Percentiles rank a stretch among this genome's conserved stretches.
Evolutionary conservation across 2,888 invertebrate species (phyloP).

Genomic region (Tanaodytes sp.): DNA sequence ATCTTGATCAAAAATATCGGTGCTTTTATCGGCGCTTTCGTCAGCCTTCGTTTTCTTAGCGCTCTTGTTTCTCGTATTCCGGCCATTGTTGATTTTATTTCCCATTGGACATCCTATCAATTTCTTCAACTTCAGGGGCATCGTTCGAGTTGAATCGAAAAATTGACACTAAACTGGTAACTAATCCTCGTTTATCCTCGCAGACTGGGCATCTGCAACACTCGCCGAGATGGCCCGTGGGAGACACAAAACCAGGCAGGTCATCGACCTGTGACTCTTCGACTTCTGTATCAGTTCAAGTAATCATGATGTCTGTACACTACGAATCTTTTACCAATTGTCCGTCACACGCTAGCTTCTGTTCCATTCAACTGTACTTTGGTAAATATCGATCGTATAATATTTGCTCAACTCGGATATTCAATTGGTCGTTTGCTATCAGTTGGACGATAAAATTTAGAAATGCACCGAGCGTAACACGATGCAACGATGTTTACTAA

Average conservation of each 20-base stretch:
- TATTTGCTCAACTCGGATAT: conserved; percentile 57
- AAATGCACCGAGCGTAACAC: conserved; percentile 42
- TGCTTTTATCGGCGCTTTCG: background rate
- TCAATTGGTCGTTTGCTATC: conserved; percentile 64
- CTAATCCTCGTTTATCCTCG: too few species aligned
- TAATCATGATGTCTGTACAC: background rate
- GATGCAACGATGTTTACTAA: too few species aligned
- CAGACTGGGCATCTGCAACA: too few species aligned
- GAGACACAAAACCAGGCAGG: too few species aligned
- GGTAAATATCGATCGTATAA: conserved; percentile 66
- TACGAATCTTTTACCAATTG: too few species aligned
- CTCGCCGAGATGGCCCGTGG: too few species aligned
- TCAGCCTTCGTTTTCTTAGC: conserved; percentile 2
- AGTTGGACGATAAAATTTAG: conserved; percentile 58
- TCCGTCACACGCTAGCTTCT: conserved; percentile 55
- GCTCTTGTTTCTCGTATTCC: conserved; percentile 21
- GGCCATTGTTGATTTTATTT: conserved; percentile 59
- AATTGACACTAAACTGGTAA: background rate
- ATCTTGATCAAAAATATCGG: background rate
- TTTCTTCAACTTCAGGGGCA: conserved; percentile 37
- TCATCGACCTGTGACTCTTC: too few species aligned
- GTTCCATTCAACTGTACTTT: conserved; percentile 42
- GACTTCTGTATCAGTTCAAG: background rate
- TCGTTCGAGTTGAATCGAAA: conserved; percentile 9
- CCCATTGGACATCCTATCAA: conserved; percentile 20